These are phyloP conservation scores for Cladopsammia gracilis DNA, from an alignment of 64 coral and sea anemone genomes.

Conservation along the genomic window DNA sequence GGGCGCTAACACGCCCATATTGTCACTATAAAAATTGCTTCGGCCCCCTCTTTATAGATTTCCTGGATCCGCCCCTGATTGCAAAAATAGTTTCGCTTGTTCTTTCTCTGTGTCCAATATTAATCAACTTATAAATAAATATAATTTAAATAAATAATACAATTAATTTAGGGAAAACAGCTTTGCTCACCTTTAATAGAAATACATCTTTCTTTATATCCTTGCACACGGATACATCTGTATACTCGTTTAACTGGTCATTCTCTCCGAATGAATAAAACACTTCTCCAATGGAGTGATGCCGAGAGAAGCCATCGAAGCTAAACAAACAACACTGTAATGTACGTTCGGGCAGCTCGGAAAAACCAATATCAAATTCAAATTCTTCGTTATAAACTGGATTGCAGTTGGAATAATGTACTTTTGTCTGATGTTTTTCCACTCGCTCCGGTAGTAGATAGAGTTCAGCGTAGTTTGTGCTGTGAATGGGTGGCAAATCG, in stretches of 20 bases:
- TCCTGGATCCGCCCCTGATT: no score
- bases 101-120: no score
- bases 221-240: conserved; percentile 31
- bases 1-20: no score
- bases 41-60: no score
- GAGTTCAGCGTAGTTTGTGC: conserved; percentile 84
- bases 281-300: conserved; percentile 81
- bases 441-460: conserved; percentile 83
- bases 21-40: no score
- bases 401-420: conserved; percentile 77
- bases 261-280: conserved; percentile 92
- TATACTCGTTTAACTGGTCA: conserved; percentile 68
- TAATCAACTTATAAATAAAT: no score
- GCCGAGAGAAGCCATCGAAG: conserved; percentile 91
- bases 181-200: conserved; percentile 69
- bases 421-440: conserved; percentile 85
- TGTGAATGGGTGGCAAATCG: conserved; percentile 47
- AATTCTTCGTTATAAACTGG: conserved; percentile 88
- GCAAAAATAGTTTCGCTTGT: no score
- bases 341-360: conserved; percentile 84
- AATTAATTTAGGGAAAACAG: not conserved
- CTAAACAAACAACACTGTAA: conserved; percentile 83
- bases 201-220: conserved; percentile 81
- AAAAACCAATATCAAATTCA: conserved; percentile 83
- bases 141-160: not conserved